A percentile compares a stretch with the other conserved stretches of the same genome.
Conservation (phyloP, 1,140 invertebrate genomes). For the Dolichoris vasculosae region DNA sequence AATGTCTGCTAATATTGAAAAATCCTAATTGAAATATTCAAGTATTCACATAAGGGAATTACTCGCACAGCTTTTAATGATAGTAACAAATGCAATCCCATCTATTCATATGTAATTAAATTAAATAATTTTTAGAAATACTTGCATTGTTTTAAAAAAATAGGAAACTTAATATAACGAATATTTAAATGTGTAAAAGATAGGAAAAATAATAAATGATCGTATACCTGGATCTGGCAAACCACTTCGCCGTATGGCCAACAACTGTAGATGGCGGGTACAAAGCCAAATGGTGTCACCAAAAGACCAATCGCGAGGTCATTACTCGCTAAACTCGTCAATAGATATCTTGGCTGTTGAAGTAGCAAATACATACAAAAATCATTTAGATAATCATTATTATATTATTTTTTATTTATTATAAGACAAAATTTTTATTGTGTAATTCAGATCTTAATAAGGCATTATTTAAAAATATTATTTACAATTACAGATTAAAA, state of each 20-base stretch:
- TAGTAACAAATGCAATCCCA: background rate
- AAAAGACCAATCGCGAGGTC: slow-evolving; percentile 88
- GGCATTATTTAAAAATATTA: no score
- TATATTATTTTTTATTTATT: background rate
- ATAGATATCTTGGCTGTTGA: slow-evolving; percentile 84
- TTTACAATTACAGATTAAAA: no score
- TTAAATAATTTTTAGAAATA: no score
- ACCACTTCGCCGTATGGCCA: slow-evolving; percentile 92
- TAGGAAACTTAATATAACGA: no score
- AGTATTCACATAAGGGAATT: background rate
- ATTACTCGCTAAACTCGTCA: slow-evolving; percentile 88
- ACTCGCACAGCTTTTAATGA: background rate
- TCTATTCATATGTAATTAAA: no score
- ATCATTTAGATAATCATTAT: background rate
- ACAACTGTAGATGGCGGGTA: slow-evolving; percentile 87
- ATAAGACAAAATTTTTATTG: no score
- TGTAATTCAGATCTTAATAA: no score
- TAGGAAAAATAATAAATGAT: slow-evolving; percentile 28
- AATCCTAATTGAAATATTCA: background rate
- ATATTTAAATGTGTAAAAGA: background rate
- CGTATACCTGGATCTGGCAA: slow-evolving; percentile 88
- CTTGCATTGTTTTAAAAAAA: no score
- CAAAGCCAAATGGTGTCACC: slow-evolving; percentile 86
- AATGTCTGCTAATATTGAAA: background rate
- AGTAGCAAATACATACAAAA: background rate